These are phyloP conservation scores for Hydropotes inermis DNA, from an alignment of 2,113 vertebrate genomes.

Conservation along the genomic window DNA sequence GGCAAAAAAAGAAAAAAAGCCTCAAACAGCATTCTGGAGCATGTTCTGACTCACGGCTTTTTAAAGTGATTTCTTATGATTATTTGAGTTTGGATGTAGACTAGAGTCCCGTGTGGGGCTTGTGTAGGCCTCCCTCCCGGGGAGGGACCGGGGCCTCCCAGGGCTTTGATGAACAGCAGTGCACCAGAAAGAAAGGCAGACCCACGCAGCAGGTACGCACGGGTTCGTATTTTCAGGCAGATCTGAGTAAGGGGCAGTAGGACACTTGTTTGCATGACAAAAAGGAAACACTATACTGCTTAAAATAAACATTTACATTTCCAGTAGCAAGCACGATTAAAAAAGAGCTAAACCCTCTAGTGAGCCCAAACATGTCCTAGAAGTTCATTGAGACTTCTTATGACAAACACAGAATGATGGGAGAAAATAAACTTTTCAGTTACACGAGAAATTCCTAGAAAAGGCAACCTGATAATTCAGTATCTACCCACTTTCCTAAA, in stretches of 20 bases:
- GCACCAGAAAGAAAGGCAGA: too few species aligned
- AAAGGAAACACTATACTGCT: neutral
- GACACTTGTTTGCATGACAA: neutral
- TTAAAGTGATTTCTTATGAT: neutral
- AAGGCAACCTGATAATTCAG: conserved; percentile 40
- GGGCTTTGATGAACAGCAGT: neutral
- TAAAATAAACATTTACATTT: neutral
- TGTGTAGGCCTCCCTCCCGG: neutral
- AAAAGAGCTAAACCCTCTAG: neutral
- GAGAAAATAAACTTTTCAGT: conserved; percentile 24
- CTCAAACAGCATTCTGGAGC: neutral
- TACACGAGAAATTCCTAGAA: conserved; percentile 57
- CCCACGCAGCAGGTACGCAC: neutral
- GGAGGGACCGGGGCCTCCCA: neutral
- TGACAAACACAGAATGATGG: neutral
- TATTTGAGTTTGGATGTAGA: neutral
- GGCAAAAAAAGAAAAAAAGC: neutral
- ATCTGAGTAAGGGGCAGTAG: neutral
- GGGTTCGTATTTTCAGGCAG: fast-evolving
- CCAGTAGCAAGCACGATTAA: neutral
- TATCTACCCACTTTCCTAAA: conserved; percentile 52
- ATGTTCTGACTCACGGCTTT: fast-evolving
- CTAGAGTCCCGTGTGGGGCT: neutral
- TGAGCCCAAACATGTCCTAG: neutral
- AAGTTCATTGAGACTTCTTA: neutral